phyloP scores from a whole-genome alignment of 2,888 invertebrate species.

The Busseola fusca region DNA sequence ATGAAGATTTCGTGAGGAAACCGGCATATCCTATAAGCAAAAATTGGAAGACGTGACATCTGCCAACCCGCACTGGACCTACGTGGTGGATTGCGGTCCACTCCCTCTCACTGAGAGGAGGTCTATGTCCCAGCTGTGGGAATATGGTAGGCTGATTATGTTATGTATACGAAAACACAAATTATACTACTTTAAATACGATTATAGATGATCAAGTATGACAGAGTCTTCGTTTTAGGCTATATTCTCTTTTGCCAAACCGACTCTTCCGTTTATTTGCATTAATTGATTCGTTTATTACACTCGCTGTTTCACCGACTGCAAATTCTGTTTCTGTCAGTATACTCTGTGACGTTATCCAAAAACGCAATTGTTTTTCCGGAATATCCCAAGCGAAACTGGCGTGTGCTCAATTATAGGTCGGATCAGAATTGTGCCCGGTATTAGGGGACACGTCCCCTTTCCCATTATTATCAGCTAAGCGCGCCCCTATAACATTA shows the following conservation, averaged over 20 bases:
- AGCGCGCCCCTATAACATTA: conserved; percentile 28
- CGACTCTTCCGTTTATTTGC: conserved; percentile 4
- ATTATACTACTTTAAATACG: not conserved
- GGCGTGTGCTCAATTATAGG: conserved; percentile 35
- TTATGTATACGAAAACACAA: not conserved
- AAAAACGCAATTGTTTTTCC: conserved; percentile 6
- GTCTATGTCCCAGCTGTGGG: not conserved
- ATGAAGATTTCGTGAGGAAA: not conserved
- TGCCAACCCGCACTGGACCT: not conserved
- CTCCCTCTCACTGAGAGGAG: not conserved
- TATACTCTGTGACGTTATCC: not conserved
- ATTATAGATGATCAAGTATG: not conserved
- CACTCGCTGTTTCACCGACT: not conserved
- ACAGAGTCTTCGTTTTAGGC: not conserved
- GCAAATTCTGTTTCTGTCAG: not conserved
- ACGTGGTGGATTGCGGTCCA: not conserved
- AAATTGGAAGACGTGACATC: not conserved
- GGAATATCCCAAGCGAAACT: conserved; percentile 13
- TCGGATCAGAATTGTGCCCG: conserved; percentile 40
- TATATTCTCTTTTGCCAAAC: not conserved
- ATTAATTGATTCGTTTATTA: not conserved
- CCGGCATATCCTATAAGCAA: not conserved
- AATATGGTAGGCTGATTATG: not conserved
- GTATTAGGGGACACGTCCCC: conserved; percentile 33
- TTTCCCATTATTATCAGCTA: conserved; percentile 44